Evolutionary conservation across 2,888 invertebrate genomes (phyloP).

Genomic region (Stenurella melanura): DNA sequence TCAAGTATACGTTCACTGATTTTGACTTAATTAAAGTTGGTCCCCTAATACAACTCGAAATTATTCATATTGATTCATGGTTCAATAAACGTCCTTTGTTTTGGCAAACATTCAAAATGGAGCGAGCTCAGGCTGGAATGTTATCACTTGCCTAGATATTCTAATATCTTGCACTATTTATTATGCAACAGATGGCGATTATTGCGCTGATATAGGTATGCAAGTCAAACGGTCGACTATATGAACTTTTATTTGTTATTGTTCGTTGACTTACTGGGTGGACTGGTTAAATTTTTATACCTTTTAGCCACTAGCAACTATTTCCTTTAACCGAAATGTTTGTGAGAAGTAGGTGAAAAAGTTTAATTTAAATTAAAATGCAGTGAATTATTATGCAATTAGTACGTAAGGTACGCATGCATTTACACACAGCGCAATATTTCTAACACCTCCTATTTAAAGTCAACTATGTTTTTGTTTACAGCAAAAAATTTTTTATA

Average conservation of each 20-base stretch:
- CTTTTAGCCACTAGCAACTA: slow-evolving; percentile 3
- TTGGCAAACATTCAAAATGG: slow-evolving; percentile 5
- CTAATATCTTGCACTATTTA: background rate
- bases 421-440: too few relatives aligned
- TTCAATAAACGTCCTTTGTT: background rate
- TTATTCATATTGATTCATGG: background rate
- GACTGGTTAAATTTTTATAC: slow-evolving; percentile 19
- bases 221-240: background rate
- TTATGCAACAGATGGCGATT: slow-evolving; percentile 17
- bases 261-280: slow-evolving; percentile 33
- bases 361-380: background rate
- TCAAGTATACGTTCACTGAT: slow-evolving; percentile 23
- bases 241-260: slow-evolving; percentile 20
- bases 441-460: too few relatives aligned
- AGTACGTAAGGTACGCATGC: too few relatives aligned
- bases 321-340: slow-evolving; percentile 11
- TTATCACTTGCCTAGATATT: background rate
- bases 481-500: too few relatives aligned
- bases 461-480: too few relatives aligned
- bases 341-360: slow-evolving; percentile 6
- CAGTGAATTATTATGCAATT: background rate
- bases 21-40: slow-evolving; percentile 2
- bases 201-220: slow-evolving; percentile 9
- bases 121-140: background rate
- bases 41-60: slow-evolving; percentile 2